A percentile compares a stretch with the other conserved stretches of the same genome.
phyloP scores from a whole-genome alignment of 2,888 invertebrate species.

The Drosophila cognata region DNA sequence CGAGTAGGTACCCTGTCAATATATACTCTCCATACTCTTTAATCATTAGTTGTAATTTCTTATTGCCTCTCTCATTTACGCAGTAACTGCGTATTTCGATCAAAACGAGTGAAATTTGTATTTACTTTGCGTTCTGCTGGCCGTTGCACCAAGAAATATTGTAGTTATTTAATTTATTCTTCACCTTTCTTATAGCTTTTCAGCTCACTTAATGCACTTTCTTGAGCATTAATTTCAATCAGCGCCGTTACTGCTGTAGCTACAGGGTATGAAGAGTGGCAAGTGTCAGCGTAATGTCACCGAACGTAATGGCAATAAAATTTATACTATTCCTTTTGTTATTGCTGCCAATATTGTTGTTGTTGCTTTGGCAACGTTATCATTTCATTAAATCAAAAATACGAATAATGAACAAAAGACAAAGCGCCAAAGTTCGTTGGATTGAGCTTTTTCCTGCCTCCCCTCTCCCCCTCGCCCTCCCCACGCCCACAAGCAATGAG shows the following conservation, averaged over 20 bases:
- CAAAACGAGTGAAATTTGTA: accelerated
- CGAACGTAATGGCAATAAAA: conserved; percentile 66
- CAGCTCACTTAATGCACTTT: background rate
- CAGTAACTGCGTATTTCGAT: too few species aligned
- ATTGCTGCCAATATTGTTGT: conserved; percentile 1
- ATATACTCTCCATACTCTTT: background rate
- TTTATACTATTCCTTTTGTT: conserved; percentile 44
- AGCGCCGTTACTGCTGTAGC: background rate
- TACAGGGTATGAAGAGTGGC: conserved; percentile 19
- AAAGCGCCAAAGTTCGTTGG: conserved; percentile 45
- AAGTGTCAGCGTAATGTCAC: conserved; percentile 50
- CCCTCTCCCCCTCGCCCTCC: background rate
- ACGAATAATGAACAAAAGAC: conserved; percentile 54
- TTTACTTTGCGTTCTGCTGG: background rate
- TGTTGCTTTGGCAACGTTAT: conserved; percentile 50
- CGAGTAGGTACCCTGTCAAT: background rate
- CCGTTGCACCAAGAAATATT: background rate
- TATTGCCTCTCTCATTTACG: background rate
- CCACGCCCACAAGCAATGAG: conserved; percentile 26
- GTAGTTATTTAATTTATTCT: background rate
- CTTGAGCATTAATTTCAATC: background rate
- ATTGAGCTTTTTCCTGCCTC: conserved; percentile 20
- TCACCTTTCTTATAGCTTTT: background rate
- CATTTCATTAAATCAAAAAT: conserved; percentile 75
- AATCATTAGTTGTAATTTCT: background rate